Evolutionary conservation across 2,113 vertebrate genomes (phyloP).

Genomic region (Pelecanus crispus): DNA sequence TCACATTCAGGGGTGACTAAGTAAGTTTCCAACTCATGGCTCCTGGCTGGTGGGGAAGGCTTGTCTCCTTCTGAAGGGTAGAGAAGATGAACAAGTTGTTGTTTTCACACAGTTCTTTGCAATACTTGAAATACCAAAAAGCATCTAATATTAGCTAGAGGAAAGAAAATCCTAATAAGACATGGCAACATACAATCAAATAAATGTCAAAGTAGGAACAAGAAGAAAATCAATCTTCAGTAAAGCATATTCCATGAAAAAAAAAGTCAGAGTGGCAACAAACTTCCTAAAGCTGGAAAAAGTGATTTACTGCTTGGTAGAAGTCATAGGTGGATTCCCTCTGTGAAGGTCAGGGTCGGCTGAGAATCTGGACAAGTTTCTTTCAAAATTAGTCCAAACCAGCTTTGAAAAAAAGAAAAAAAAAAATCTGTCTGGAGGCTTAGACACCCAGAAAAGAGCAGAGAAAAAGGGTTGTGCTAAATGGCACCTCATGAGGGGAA

Average conservation of each 20-base stretch:
- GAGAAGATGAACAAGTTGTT: neutral
- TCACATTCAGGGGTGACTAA: slow-evolving; percentile 41
- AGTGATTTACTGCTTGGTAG: neutral
- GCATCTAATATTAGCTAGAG: neutral
- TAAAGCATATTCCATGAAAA: neutral
- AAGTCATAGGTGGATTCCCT: neutral
- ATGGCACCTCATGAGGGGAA: neutral
- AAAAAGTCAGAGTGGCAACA: neutral
- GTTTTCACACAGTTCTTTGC: neutral
- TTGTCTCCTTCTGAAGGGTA: neutral
- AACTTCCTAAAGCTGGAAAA: neutral
- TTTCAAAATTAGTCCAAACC: neutral
- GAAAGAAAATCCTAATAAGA: neutral
- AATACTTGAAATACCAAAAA: neutral
- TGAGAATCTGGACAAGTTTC: neutral
- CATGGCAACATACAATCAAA: neutral
- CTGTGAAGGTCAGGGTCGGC: neutral
- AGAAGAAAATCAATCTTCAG: neutral
- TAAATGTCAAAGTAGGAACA: neutral
- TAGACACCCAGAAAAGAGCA: neutral
- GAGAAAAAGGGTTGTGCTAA: neutral
- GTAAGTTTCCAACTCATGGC: slow-evolving; percentile 34
- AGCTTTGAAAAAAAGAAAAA: neutral
- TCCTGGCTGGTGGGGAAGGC: neutral
- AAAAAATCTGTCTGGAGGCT: neutral